Conservation (phyloP, 2,797 vertebrate species). For the Xyrichtys novacula region DNA sequence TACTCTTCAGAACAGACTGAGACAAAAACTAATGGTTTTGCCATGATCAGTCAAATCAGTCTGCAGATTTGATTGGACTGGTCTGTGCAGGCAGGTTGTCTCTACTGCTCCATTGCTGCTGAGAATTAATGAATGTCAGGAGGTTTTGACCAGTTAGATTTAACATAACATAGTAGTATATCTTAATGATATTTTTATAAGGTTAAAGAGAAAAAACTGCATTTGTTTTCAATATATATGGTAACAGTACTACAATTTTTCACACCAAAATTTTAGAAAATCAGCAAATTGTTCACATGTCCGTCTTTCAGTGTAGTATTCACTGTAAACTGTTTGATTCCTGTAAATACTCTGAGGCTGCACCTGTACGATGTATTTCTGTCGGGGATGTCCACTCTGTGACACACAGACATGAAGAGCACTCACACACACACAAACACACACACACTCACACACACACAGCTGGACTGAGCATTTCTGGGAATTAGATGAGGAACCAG, state of each 20-base stretch:
- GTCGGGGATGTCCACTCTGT: constrained; percentile 45
- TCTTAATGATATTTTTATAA: no score
- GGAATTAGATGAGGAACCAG: constrained; percentile 72
- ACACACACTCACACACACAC: constrained; percentile 39
- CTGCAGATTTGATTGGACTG: no score
- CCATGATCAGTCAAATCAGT: no score
- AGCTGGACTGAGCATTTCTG: constrained; percentile 71
- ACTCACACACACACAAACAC: constrained; percentile 16
- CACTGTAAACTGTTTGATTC: neutral
- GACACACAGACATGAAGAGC: constrained; percentile 22
- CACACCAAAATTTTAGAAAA: neutral
- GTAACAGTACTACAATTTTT: neutral
- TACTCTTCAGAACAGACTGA: no score
- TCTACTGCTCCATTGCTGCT: no score
- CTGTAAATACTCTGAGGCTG: constrained; percentile 25
- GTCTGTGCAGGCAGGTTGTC: no score
- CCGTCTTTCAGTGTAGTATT: constrained; percentile 26
- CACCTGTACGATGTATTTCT: constrained; percentile 59
- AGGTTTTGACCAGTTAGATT: no score
- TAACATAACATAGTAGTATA: no score
- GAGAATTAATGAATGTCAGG: no score
- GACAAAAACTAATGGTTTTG: no score
- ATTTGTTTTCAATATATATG: neutral
- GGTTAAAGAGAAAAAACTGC: neutral
- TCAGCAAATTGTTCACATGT: neutral